Base-by-base conservation (phyloP, 2,113 vertebrate genomes). In the Rhinopomastus cyanomelas region DNA sequence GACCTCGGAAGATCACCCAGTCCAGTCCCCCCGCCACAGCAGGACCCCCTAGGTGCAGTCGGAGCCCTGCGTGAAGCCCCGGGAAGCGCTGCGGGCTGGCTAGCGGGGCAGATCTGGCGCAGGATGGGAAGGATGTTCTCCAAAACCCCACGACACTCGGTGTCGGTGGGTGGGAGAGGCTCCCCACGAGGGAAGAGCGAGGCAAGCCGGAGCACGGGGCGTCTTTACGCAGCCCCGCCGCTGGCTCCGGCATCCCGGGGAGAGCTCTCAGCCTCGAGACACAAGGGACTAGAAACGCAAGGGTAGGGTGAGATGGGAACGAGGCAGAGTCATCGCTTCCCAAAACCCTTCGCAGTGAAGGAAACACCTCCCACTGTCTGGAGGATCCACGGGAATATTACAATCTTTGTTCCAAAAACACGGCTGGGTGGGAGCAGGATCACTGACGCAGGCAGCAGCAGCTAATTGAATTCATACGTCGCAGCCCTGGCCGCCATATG, bases 321-420 rank as follows among this genome's bases (percentile, higher is more conserved):
- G 78, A 94, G 90, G 94, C 73, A 71, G 66, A 81, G 69, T 69
- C 92, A 91, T 89, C 91, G 90, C 87, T 92, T 87, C 87, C 87
- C 91, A 91, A 93, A 87, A 74, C 57, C n/a, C 88, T 96, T 96
- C 92, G 89, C 89, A 95, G 87, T 79, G 92, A 93, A 95, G 87
- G 80, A 94, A 94, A 91, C 94, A 93, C 78, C 81, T 94, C 85
- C 76, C 92, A 89, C 86, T 93, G 85, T 95, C 86, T 93, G 96
- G 89, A 95, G 88, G 90, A 95, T 92, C 95, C 74, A 86, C 94
- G 91, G 90, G 90, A 90, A 95, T 85, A 85, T 95, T 95, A 93
- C 69, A 95, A 83, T 91, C 88, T 92, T 94, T 93, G 87, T 96
- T 94, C 95, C 95, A 95, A 97, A 97, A 95, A 90, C 93, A 92